Evolutionary conservation across 1,140 invertebrate species (phyloP).

Genomic region (Bicyclus anynana): DNA sequence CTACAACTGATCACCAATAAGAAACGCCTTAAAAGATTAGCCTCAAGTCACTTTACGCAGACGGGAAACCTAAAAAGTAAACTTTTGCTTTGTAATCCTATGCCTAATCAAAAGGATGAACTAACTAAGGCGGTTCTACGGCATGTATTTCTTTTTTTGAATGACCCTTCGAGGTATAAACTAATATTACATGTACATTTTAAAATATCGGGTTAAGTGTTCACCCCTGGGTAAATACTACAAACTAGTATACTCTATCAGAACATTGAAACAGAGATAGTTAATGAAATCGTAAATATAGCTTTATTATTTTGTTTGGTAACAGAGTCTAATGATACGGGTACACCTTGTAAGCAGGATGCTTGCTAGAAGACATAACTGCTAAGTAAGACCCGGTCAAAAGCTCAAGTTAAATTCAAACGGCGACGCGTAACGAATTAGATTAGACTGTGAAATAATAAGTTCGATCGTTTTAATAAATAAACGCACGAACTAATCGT

Average conservation of each 20-base stretch:
- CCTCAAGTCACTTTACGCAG: neutral
- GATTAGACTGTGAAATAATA: constrained; percentile 64
- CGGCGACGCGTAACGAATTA: constrained; percentile 48
- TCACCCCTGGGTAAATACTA: too few relatives aligned
- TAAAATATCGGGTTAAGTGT: too few relatives aligned
- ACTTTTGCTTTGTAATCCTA: neutral
- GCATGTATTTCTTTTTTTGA: neutral
- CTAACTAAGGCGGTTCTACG: neutral
- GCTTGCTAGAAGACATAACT: neutral
- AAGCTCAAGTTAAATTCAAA: constrained; percentile 17
- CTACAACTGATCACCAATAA: neutral
- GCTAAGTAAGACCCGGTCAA: neutral
- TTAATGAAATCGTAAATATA: too few relatives aligned
- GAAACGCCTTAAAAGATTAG: neutral
- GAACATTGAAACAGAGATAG: too few relatives aligned
- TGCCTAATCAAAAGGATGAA: constrained; percentile 1
- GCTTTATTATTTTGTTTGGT: too few relatives aligned
- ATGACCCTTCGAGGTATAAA: too few relatives aligned
- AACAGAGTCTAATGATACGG: too few relatives aligned
- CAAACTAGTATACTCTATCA: too few relatives aligned
- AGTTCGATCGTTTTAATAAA: constrained; percentile 43
- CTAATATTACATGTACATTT: too few relatives aligned
- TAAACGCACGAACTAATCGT: constrained; percentile 44
- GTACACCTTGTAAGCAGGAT: neutral
- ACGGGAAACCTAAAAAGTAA: neutral